Evolutionary conservation across 2,113 vertebrate species (phyloP).

Genomic region (Vimba vimba): DNA sequence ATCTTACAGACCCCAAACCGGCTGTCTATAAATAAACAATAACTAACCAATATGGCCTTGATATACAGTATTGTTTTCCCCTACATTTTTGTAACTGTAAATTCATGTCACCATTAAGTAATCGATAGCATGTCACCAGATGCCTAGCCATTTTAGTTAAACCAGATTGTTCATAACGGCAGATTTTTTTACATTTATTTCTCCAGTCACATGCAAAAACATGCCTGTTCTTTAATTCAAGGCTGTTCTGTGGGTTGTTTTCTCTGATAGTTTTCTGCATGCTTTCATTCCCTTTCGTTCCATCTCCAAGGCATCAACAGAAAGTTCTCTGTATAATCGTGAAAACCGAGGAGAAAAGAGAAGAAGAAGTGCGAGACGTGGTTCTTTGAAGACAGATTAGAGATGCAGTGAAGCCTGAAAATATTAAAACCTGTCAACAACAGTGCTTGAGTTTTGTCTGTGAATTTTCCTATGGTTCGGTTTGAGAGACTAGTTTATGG

Average conservation of each 20-base stretch:
- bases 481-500: not conserved
- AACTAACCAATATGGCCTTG: no score
- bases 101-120: no score
- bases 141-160: not conserved
- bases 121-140: no score
- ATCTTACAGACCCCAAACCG: no score
- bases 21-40: no score
- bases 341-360: conserved; percentile 36
- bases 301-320: not conserved
- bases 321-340: conserved; percentile 42
- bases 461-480: not conserved
- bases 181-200: not conserved
- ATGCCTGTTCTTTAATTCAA: conserved; percentile 18
- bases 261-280: conserved; percentile 40
- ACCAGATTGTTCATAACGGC: not conserved
- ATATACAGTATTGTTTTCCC: no score
- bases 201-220: not conserved
- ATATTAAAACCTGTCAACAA: conserved; percentile 34
- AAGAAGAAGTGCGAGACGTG: not conserved
- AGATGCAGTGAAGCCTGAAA: not conserved
- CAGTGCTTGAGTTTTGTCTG: not conserved
- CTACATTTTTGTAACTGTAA: no score
- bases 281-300: conserved; percentile 19
- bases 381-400: conserved; percentile 23
- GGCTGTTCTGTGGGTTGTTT: conserved; percentile 27